phyloP scores from a whole-genome alignment of 2,113 vertebrate species.

The Felis chaus region DNA sequence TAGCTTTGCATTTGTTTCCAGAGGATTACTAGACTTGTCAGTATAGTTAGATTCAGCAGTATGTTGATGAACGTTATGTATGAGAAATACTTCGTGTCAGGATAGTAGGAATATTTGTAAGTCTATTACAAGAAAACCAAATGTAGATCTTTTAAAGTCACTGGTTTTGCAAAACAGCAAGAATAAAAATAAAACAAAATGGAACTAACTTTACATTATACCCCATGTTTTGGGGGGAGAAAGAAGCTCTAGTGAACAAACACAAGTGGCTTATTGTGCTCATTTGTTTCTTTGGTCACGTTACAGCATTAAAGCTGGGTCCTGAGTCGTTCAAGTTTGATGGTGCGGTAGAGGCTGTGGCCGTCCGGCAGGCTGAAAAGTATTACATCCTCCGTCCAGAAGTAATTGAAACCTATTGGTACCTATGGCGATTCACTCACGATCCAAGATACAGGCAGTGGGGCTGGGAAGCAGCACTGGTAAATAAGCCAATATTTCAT shows the following conservation, averaged over 20 bases:
- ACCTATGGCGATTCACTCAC: conserved; percentile 99
- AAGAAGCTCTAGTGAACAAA: neutral
- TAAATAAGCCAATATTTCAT: conserved; percentile 73
- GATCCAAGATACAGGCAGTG: conserved; percentile 98
- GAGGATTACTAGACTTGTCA: conserved; percentile 57
- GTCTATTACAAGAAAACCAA: conserved; percentile 56
- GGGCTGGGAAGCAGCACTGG: conserved; percentile 99
- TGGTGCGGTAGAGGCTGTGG: conserved; percentile 95
- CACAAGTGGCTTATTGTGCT: neutral
- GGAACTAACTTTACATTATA: neutral
- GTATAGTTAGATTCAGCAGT: conserved; percentile 56
- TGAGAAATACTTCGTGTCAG: conserved; percentile 48
- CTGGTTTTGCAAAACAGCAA: conserved; percentile 54
- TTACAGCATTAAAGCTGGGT: conserved; percentile 94
- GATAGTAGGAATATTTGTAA: conserved; percentile 35
- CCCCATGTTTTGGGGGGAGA: neutral
- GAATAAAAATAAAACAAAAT: conserved; percentile 34
- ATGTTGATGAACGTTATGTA: conserved; percentile 66
- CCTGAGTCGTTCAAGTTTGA: conserved; percentile 99
- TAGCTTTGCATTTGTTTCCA: conserved; percentile 67
- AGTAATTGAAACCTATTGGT: conserved; percentile 99
- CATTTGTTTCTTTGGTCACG: neutral
- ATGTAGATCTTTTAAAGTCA: conserved; percentile 20
- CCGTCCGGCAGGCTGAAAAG: conserved; percentile 97
- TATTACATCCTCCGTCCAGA: conserved; percentile 98